Percentiles rank a stretch among this genome's conserved stretches.
Conservation (phyloP, 2,888 invertebrate genomes). For the Autographa pulchrina region DNA sequence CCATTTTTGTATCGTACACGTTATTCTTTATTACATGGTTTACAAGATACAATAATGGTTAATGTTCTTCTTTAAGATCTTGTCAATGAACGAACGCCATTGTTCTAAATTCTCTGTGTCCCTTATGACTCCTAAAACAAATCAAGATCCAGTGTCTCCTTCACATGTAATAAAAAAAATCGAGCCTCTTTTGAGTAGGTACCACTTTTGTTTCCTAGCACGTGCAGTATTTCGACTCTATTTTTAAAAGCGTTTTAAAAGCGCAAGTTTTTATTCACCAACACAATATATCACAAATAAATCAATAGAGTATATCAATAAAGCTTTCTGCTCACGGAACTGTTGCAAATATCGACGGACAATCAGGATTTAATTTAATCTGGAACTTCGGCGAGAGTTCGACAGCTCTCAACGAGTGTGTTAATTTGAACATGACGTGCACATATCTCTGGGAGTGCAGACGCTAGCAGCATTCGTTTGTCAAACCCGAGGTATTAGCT, state of each 20-base stretch:
- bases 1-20: not conserved
- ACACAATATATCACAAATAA: not conserved
- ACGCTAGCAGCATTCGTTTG: constrained; percentile 42
- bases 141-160: not conserved
- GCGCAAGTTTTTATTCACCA: too few species aligned
- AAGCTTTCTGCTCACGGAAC: constrained; percentile 15
- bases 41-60: too few species aligned
- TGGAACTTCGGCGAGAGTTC: constrained; percentile 24
- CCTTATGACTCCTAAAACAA: not conserved
- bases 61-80: too few species aligned
- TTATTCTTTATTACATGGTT: not conserved
- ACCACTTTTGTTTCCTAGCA: too few species aligned
- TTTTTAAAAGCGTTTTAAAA: too few species aligned
- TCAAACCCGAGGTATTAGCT: constrained; percentile 30
- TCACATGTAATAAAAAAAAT: not conserved
- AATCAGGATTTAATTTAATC: constrained; percentile 48
- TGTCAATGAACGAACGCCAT: not conserved
- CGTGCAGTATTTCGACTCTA: too few species aligned
- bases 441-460: constrained; percentile 51
- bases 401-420: constrained; percentile 43
- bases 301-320: constrained; percentile 10
- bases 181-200: not conserved
- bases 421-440: constrained; percentile 59
- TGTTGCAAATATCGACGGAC: constrained; percentile 22
- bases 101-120: not conserved